Base-by-base conservation (phyloP, 2,888 invertebrate species). In the Platycheirus albimanus region DNA sequence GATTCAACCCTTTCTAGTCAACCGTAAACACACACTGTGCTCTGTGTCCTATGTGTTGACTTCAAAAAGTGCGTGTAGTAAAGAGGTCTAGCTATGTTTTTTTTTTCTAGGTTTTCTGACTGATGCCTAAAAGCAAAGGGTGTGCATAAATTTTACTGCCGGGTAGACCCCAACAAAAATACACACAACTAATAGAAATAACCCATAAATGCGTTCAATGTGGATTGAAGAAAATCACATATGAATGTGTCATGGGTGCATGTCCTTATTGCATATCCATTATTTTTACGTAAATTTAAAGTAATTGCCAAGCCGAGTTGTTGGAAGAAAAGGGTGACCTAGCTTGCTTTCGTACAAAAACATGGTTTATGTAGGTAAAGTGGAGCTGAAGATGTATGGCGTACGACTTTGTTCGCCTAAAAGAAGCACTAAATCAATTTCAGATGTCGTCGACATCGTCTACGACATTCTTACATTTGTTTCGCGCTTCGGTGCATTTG, bases 391-490 rank as follows among this genome's bases (percentile, higher is more conserved):
- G 52, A 69, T 67, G 72, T 58, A 54, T 58, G 64, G 70, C 24
- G 63, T 56, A 56, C 36, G 63, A 64, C 75, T 38, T 71, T 54
- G 52, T 67, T 72, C 43, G 61, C 51, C 79, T 84, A 84, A 84
- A 79, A 79, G 79, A 52, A 70, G 38, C 84, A 79, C 84, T 84
- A 79, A 84, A 84, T 84, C 84, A 84, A 84, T 79, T 79, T 79
- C 79, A 84, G 84, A 74, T 72, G 76, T 24, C 24, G 58, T 43
- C 13, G 41, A n/a, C n/a, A n/a, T 24, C 11, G 38, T 38, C 20
- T 45, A 11, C 20, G 72, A 54, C 54, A 61, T 38, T 45, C 61
- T 69, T 51, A 66, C 58, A 43, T 47, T 64, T 52, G 30, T 72
- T 83, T 51, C 45, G 77, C 83, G 83, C 83, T 69, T 58, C 77